Percentiles rank a stretch among this genome's conserved stretches.
phyloP scores from a whole-genome alignment of 2,113 vertebrate genomes.

The Rutilus rutilus region DNA sequence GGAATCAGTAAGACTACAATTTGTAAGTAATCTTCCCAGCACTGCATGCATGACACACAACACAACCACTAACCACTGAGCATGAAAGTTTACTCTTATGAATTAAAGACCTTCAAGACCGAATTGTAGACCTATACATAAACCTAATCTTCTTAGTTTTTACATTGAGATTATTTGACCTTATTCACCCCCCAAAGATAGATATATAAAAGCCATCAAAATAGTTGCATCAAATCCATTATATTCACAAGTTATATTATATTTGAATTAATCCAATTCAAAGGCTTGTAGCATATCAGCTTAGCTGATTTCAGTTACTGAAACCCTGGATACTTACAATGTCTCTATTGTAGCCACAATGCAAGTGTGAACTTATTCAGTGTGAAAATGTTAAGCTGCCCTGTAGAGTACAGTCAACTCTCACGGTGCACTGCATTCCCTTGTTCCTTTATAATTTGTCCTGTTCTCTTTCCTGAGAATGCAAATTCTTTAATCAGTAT shows the following conservation, averaged over 20 bases:
- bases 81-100: not conserved
- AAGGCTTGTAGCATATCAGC: not conserved
- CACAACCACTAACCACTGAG: not conserved
- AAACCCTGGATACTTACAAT: not conserved
- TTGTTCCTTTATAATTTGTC: slow-evolving; percentile 25
- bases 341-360: not conserved
- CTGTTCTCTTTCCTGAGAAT: slow-evolving; percentile 11
- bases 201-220: not conserved
- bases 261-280: too few species aligned
- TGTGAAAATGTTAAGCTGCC: slow-evolving; percentile 25
- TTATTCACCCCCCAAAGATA: not conserved
- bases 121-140: too few species aligned
- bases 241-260: not conserved
- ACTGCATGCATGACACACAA: not conserved
- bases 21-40: too few species aligned
- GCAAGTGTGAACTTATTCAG: slow-evolving; percentile 15
- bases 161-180: not conserved
- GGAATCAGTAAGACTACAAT: too few species aligned
- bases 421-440: not conserved
- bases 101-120: not conserved
- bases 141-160: not conserved
- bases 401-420: not conserved
- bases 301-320: not conserved
- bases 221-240: slow-evolving; percentile 10
- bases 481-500: slow-evolving; percentile 28